phyloP scores from a whole-genome alignment of 2,888 invertebrate species.

The Aphodius sticticus region DNA sequence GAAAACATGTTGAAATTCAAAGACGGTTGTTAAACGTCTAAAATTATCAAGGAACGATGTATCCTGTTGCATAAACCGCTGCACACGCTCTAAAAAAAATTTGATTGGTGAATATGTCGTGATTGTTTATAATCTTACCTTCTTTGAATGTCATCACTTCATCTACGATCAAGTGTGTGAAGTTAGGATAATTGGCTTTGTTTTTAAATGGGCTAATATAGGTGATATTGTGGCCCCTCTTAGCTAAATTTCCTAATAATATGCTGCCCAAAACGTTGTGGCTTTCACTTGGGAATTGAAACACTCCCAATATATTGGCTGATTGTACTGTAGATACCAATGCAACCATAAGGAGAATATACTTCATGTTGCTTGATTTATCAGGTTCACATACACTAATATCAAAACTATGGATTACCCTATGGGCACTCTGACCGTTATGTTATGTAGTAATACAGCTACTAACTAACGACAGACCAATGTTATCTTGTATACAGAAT shows the following conservation, averaged over 20 bases:
- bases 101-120: neutral
- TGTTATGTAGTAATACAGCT: no score
- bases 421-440: no score
- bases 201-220: slow-evolving; percentile 47
- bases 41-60: neutral
- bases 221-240: slow-evolving; percentile 58
- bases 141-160: slow-evolving; percentile 16
- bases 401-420: no score
- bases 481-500: no score
- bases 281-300: slow-evolving; percentile 45
- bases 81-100: neutral
- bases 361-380: neutral
- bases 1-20: neutral
- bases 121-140: neutral
- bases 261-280: slow-evolving; percentile 46
- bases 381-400: no score
- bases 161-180: slow-evolving; percentile 50
- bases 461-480: no score
- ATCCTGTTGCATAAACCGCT: neutral
- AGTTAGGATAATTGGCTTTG: slow-evolving; percentile 55
- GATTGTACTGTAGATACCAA: neutral
- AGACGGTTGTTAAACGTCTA: neutral
- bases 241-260: slow-evolving; percentile 46
- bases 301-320: slow-evolving; percentile 47
- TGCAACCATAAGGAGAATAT: neutral